phyloP scores from a whole-genome alignment of 2,888 invertebrate species.

The Ophion ventricosus region DNA sequence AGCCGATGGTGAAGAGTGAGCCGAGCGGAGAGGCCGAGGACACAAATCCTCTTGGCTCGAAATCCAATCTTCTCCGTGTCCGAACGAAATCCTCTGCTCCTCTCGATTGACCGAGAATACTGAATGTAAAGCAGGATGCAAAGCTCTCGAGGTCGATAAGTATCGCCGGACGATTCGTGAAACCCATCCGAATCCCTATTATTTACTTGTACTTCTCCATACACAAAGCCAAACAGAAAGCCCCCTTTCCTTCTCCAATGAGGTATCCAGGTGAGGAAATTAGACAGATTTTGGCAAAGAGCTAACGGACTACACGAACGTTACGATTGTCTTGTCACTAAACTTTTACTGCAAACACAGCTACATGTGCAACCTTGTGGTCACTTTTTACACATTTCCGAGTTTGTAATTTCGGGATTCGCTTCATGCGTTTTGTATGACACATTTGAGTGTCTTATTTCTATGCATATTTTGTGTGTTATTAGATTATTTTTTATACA shows the following conservation, averaged over 20 bases:
- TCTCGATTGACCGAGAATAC: constrained; percentile 39
- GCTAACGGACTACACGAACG: not conserved
- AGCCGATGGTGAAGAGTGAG: constrained; percentile 17
- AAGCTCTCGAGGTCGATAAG: constrained; percentile 58
- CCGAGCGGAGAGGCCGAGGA: constrained; percentile 33
- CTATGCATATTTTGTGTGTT: no score
- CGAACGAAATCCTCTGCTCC: constrained; percentile 39
- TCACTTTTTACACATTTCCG: no score
- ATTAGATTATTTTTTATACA: no score
- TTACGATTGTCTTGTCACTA: constrained; percentile 45
- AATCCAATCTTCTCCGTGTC: constrained; percentile 56
- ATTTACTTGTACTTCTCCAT: constrained; percentile 12
- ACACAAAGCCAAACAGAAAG: not conserved
- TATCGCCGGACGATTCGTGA: constrained; percentile 17
- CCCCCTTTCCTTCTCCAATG: not conserved
- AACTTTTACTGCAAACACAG: no score
- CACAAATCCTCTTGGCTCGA: constrained; percentile 42
- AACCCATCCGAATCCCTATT: constrained; percentile 28
- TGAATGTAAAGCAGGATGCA: constrained; percentile 52
- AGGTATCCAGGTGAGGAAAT: not conserved
- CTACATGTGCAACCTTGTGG: no score
- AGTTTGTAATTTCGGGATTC: no score
- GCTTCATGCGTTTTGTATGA: no score
- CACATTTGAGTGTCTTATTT: no score
- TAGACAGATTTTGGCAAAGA: constrained; percentile 20